phyloP scores from a whole-genome alignment of 1,140 invertebrate species.

The Megathymus violae region DNA sequence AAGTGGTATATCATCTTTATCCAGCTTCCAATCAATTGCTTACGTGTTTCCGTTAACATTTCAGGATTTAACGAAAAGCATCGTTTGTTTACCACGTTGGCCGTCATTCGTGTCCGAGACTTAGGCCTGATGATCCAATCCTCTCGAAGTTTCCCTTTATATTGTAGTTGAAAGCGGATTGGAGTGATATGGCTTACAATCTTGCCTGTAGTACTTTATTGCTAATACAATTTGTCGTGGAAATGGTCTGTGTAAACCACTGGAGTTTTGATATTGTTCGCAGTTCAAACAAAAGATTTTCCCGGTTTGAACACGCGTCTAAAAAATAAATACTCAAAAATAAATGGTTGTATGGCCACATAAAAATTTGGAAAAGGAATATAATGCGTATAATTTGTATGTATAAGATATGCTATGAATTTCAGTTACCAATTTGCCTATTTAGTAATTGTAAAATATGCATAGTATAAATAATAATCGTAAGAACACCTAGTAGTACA shows the following conservation, averaged over 20 bases:
- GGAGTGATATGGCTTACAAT: conserved; percentile 52
- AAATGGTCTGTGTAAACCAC: conserved; percentile 14
- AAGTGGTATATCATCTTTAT: too few relatives aligned
- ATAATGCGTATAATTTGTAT: too few relatives aligned
- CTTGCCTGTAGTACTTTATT: conserved; percentile 55
- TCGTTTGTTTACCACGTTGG: conserved; percentile 23
- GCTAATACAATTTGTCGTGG: conserved; percentile 42
- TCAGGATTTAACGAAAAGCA: conserved; percentile 1
- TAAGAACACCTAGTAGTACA: too few relatives aligned
- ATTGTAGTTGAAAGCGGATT: conserved; percentile 65
- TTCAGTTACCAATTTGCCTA: too few relatives aligned
- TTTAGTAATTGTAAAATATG: too few relatives aligned
- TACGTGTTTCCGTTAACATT: not conserved
- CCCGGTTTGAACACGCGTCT: not conserved
- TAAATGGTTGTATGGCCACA: too few relatives aligned
- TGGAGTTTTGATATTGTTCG: conserved; percentile 10
- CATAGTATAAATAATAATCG: too few relatives aligned
- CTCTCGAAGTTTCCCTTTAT: conserved; percentile 70
- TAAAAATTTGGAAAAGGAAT: too few relatives aligned
- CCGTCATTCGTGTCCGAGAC: conserved; percentile 51
- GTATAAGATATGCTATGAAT: too few relatives aligned
- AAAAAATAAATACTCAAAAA: too few relatives aligned
- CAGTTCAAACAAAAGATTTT: conserved; percentile 8
- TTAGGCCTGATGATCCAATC: conserved; percentile 66
- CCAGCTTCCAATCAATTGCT: not conserved